Percentiles rank a stretch among this genome's conserved stretches.
Conservation (phyloP, 2,888 invertebrate genomes). For the Carcina quercana region DNA sequence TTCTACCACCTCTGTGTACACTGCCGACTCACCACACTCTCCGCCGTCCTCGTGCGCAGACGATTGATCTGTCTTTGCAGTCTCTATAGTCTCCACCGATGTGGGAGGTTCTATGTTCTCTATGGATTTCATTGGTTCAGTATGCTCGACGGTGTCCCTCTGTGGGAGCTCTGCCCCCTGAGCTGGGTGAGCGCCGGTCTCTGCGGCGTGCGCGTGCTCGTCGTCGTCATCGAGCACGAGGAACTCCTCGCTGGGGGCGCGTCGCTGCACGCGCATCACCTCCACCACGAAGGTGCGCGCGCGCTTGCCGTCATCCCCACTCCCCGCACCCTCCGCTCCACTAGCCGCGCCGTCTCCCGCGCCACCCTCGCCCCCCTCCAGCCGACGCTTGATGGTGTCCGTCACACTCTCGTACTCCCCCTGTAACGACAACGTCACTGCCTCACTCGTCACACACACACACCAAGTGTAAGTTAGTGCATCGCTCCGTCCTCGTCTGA, state of each 20-base stretch:
- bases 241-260: constrained; percentile 18
- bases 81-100: too few relatives aligned
- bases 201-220: constrained; percentile 44
- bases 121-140: too few relatives aligned
- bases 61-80: too few relatives aligned
- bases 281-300: constrained; percentile 56
- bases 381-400: constrained; percentile 77
- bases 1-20: neutral
- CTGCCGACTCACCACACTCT: neutral
- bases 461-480: too few relatives aligned
- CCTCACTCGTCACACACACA: too few relatives aligned
- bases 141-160: too few relatives aligned
- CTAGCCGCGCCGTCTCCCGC: neutral
- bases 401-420: constrained; percentile 74
- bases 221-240: constrained; percentile 20
- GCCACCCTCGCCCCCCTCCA: constrained; percentile 38
- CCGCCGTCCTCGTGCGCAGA: constrained; percentile 2
- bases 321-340: constrained; percentile 52
- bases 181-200: constrained; percentile 50
- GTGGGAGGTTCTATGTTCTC: too few relatives aligned
- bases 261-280: constrained; percentile 47
- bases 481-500: too few relatives aligned
- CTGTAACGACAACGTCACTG: constrained; percentile 16
- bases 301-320: constrained; percentile 34
- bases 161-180: too few relatives aligned